A percentile compares a stretch with the other conserved stretches of the same genome.
phyloP scores from a whole-genome alignment of 2,888 invertebrate species.

The Cheilosia pagana region DNA sequence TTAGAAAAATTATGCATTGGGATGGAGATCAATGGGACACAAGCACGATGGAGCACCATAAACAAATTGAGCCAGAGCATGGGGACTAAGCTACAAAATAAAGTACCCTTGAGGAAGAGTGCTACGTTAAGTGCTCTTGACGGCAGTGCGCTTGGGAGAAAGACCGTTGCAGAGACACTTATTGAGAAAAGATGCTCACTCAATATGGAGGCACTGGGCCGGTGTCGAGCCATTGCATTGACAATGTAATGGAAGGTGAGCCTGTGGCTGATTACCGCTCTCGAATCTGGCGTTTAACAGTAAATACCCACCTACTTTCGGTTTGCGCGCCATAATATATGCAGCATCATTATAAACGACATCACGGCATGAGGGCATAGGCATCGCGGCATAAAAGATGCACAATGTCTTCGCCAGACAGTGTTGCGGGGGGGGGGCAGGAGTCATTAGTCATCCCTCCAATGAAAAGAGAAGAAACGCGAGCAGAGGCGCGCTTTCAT shows the following conservation, averaged over 20 bases:
- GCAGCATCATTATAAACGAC: constrained; percentile 19
- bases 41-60: constrained; percentile 62
- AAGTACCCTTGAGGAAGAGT: constrained; percentile 63
- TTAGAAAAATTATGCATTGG: constrained; percentile 72
- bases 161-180: constrained; percentile 11
- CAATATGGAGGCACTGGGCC: not conserved
- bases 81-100: constrained; percentile 61
- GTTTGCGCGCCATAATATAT: constrained; percentile 33
- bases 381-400: constrained; percentile 28
- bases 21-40: constrained; percentile 52
- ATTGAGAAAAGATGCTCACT: constrained; percentile 6
- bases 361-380: constrained; percentile 16
- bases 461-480: constrained; percentile 49
- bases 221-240: constrained; percentile 20
- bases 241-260: constrained; percentile 1
- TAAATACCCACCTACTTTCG: constrained; percentile 31
- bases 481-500: constrained; percentile 39
- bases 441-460: constrained; percentile 63
- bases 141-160: constrained; percentile 25
- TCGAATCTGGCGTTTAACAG: constrained; percentile 32
- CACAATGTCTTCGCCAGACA: constrained; percentile 34
- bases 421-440: constrained; percentile 27
- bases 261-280: constrained; percentile 30
- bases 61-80: constrained; percentile 62
- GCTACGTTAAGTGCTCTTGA: constrained; percentile 54